These are phyloP conservation scores for Timandra comae DNA, from an alignment of 2,888 invertebrate species.

Conservation along the genomic window DNA sequence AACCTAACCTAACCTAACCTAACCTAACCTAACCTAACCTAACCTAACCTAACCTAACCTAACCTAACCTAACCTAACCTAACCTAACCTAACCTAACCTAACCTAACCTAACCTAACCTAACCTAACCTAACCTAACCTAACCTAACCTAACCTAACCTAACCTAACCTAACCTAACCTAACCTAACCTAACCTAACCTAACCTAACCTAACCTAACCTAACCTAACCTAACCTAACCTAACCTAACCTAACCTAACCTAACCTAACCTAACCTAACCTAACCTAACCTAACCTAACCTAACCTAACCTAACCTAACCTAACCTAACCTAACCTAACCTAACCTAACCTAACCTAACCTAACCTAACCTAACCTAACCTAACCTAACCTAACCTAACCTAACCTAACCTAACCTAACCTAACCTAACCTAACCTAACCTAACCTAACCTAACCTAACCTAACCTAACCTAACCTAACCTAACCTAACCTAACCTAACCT, in stretches of 20 bases:
- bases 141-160: too few relatives aligned
- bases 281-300: conserved; percentile 1
- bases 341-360: background rate
- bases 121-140: too few relatives aligned
- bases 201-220: conserved; percentile 8
- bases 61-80: too few relatives aligned
- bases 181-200: conserved; percentile 8
- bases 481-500: background rate
- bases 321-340: background rate
- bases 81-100: too few relatives aligned
- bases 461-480: conserved; percentile 1
- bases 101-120: too few relatives aligned
- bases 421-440: background rate
- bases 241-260: conserved; percentile 2
- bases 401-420: background rate
- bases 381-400: background rate
- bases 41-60: too few relatives aligned
- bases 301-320: background rate
- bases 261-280: conserved; percentile 2
- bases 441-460: background rate
- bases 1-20: too few relatives aligned
- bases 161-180: too few relatives aligned
- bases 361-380: background rate
- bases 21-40: too few relatives aligned
- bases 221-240: conserved; percentile 3